Evolutionary conservation across 2,797 vertebrate genomes (phyloP).

Genomic region (Psittacula derbiana): DNA sequence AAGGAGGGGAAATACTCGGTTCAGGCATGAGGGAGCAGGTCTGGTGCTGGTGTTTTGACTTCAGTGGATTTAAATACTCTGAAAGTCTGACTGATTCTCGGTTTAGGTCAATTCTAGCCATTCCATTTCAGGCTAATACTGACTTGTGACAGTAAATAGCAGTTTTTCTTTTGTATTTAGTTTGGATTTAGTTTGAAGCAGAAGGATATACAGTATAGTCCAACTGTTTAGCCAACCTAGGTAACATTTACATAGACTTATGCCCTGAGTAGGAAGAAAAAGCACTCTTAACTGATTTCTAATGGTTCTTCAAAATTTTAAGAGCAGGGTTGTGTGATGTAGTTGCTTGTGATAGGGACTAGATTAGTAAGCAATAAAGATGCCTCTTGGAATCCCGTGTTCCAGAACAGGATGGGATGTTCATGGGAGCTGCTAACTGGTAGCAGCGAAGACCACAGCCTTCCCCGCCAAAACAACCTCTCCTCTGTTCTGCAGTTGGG

Average conservation of each 20-base stretch:
- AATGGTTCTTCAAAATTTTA: not conserved
- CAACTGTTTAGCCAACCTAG: not conserved
- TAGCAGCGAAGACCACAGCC: not conserved
- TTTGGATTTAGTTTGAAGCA: not conserved
- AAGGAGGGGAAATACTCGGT: not conserved
- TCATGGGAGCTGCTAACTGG: not conserved
- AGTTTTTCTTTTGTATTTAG: not conserved
- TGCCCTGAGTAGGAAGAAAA: not conserved
- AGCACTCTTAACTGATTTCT: not conserved
- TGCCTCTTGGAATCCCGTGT: not conserved
- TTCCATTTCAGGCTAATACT: not conserved
- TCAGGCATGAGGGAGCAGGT: not conserved
- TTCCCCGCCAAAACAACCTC: not conserved
- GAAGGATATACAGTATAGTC: not conserved
- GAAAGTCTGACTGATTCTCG: not conserved
- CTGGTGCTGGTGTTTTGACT: not conserved
- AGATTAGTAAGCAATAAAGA: not conserved
- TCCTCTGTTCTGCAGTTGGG: conserved; percentile 8
- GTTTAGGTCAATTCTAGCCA: not conserved
- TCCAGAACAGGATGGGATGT: not conserved
- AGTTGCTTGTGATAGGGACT: not conserved
- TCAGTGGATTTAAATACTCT: not conserved
- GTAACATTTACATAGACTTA: not conserved
- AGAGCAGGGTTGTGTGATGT: not conserved
- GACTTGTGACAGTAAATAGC: not conserved